phyloP scores from a whole-genome alignment of 2,113 vertebrate genomes.

The Diglossa brunneiventris region DNA sequence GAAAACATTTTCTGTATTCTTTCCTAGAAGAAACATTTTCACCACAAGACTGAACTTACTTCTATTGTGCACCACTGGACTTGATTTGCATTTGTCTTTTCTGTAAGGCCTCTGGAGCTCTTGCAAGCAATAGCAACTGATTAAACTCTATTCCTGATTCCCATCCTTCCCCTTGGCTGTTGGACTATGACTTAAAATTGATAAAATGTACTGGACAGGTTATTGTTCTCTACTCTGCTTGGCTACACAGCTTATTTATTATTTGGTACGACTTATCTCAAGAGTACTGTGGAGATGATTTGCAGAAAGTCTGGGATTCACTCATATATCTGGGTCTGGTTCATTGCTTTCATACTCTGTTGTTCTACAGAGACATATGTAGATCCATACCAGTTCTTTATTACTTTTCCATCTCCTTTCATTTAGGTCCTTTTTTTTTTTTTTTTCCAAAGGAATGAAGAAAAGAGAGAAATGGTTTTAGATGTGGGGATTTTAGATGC shows the following conservation, averaged over 20 bases:
- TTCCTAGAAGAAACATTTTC: neutral
- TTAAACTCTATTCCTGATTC: neutral
- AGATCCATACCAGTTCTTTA: neutral
- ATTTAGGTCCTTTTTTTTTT: neutral
- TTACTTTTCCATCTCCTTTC: neutral
- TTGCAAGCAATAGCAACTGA: neutral
- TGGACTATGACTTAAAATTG: neutral
- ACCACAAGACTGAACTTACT: neutral
- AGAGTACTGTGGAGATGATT: neutral
- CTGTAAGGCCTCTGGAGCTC: neutral
- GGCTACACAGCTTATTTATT: neutral
- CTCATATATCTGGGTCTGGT: neutral
- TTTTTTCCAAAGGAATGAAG: neutral
- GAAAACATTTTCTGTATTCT: neutral
- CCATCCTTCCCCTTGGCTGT: neutral
- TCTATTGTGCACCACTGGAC: neutral
- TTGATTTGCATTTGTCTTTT: conserved; percentile 14
- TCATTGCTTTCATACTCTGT: neutral
- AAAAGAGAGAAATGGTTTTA: neutral
- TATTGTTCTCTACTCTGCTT: conserved; percentile 7
- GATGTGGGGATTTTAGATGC: neutral
- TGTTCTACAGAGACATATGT: neutral
- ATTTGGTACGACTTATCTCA: neutral
- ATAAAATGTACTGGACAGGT: neutral
- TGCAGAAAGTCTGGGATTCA: neutral